These are phyloP conservation scores for Sitophilus oryzae DNA, from an alignment of 1,140 invertebrate species.

Conservation along the genomic window DNA sequence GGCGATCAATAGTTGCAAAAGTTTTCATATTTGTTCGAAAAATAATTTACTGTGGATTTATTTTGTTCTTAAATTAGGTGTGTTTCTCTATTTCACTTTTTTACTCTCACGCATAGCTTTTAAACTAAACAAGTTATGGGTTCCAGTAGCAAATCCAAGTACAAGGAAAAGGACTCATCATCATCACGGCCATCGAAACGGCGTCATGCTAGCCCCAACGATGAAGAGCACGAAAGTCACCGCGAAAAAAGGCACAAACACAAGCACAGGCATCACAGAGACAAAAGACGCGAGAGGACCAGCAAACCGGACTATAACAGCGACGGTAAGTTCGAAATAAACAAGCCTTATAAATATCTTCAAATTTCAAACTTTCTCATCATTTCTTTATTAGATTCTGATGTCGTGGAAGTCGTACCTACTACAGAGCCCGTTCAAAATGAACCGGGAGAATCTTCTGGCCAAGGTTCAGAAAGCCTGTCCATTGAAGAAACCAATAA, in stretches of 20 bases:
- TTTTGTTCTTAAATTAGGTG: not conserved
- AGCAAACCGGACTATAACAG: constrained; percentile 49
- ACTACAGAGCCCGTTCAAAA: constrained; percentile 1
- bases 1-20: too few species aligned
- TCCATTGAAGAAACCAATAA: constrained; percentile 91
- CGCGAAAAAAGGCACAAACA: constrained; percentile 55
- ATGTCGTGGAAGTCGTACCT: constrained; percentile 40
- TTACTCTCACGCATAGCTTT: not conserved
- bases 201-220: constrained; percentile 48
- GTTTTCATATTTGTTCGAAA: too few species aligned
- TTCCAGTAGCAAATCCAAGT: constrained; percentile 51
- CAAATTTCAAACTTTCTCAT: not conserved
- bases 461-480: constrained; percentile 52
- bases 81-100: not conserved
- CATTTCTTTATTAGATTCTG: constrained; percentile 31
- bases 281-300: constrained; percentile 50
- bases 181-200: constrained; percentile 43
- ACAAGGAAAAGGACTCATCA: constrained; percentile 34
- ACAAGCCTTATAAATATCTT: not conserved
- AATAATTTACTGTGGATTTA: too few species aligned
- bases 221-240: constrained; percentile 46
- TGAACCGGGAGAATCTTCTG: constrained; percentile 3
- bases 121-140: constrained; percentile 45
- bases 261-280: constrained; percentile 55
- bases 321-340: constrained; percentile 47